These are phyloP conservation scores for Autographa gamma DNA, from an alignment of 2,888 invertebrate genomes.

Conservation along the genomic window DNA sequence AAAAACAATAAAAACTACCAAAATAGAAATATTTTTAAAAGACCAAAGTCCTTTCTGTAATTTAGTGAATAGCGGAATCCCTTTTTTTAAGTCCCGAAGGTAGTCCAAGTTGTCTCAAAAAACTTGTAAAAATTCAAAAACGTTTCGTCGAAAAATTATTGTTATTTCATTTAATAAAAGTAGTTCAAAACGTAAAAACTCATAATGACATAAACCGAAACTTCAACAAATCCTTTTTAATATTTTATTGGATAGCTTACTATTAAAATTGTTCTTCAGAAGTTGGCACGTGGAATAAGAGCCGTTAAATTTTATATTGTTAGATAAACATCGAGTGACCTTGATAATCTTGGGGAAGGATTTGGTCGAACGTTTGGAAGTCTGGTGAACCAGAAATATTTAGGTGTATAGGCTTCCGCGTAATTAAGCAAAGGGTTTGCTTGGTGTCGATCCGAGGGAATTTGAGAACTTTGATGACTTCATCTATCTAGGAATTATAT, in stretches of 20 bases:
- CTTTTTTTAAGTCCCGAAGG: no score
- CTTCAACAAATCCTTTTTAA: background rate
- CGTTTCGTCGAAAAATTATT: no score
- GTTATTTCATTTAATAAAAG: background rate
- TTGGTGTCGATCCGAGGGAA: constrained; percentile 38
- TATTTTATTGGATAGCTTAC: background rate
- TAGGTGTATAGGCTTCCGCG: constrained; percentile 37
- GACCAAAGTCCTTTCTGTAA: no score
- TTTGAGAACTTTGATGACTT: constrained; percentile 35
- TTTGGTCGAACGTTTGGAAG: constrained; percentile 35
- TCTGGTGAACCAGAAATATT: constrained; percentile 35
- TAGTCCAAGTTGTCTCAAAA: no score
- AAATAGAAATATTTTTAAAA: no score
- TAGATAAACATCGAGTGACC: constrained; percentile 1
- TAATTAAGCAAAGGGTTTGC: constrained; percentile 45
- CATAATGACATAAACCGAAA: background rate
- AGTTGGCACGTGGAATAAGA: background rate
- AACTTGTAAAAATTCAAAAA: no score
- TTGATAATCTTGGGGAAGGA: constrained; percentile 24
- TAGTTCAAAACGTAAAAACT: background rate
- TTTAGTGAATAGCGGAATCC: no score
- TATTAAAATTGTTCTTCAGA: background rate
- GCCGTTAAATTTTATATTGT: background rate
- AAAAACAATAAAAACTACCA: background rate
- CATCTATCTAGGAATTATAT: constrained; percentile 14